Evolutionary conservation across 2,888 invertebrate genomes (phyloP).

Genomic region (Cheilosia scutellata): DNA sequence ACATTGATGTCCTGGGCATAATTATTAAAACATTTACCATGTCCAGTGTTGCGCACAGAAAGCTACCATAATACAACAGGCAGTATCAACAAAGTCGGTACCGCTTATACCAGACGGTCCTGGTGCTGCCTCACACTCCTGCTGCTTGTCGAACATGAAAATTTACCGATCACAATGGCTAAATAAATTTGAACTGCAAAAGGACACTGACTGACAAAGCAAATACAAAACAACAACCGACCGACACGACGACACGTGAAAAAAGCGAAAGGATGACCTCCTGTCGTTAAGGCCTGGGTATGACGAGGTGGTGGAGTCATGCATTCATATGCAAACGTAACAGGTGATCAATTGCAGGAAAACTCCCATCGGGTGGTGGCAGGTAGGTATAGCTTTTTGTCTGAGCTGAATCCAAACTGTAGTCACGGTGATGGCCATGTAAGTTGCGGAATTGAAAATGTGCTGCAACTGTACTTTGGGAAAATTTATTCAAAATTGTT

Average conservation of each 20-base stretch:
- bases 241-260: constrained; percentile 2
- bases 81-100: constrained; percentile 5
- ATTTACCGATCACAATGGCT: constrained; percentile 73
- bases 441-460: constrained; percentile 19
- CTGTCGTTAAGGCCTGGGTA: constrained; percentile 37
- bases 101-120: constrained; percentile 13
- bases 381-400: neutral
- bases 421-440: neutral
- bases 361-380: constrained; percentile 79
- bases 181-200: constrained; percentile 73
- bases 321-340: constrained; percentile 79
- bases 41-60: constrained; percentile 35
- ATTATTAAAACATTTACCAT: constrained; percentile 69
- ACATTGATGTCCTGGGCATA: constrained; percentile 72
- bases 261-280: constrained; percentile 23
- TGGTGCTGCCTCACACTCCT: constrained; percentile 3
- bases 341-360: constrained; percentile 83
- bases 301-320: constrained; percentile 52
- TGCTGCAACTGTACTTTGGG: constrained; percentile 18
- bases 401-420: too few relatives aligned
- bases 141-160: constrained; percentile 61
- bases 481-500: neutral
- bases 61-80: neutral
- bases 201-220: constrained; percentile 46
- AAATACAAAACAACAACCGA: constrained; percentile 52